Evolutionary conservation across 2,888 invertebrate genomes (phyloP).

Genomic region (Chloroclystis v-ata): DNA sequence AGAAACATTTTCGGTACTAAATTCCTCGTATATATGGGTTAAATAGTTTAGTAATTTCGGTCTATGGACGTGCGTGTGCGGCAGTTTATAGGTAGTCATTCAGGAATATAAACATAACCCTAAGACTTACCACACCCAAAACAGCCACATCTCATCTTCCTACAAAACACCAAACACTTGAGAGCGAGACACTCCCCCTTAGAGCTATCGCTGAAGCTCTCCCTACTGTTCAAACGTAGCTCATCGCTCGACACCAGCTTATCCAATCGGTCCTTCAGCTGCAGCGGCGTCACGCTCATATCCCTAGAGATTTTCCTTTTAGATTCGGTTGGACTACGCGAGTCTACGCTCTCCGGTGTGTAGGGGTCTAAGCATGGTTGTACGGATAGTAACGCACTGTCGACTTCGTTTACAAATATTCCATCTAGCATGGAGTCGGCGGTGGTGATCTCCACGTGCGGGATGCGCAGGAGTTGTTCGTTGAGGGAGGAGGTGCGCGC

Average conservation of each 20-base stretch:
- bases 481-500: constrained; percentile 55
- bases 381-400: constrained; percentile 65
- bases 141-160: constrained; percentile 56
- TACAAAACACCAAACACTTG: constrained; percentile 68
- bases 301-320: constrained; percentile 46
- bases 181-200: constrained; percentile 60
- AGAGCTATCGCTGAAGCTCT: no score
- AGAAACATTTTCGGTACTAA: no score
- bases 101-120: no score
- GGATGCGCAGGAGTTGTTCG: constrained; percentile 55
- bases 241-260: constrained; percentile 54
- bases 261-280: constrained; percentile 80
- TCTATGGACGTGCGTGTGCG: no score
- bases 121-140: constrained; percentile 50
- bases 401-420: constrained; percentile 76
- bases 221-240: constrained; percentile 57
- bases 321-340: constrained; percentile 81
- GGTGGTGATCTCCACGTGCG: constrained; percentile 71
- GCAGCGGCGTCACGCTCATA: constrained; percentile 79
- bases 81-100: no score
- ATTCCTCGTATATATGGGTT: no score
- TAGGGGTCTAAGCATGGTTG: constrained; percentile 81
- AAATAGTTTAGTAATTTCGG: no score
- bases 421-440: constrained; percentile 65
- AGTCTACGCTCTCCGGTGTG: constrained; percentile 89